A percentile compares a stretch with the other conserved stretches of the same genome.
These are phyloP conservation scores for Dichetophora obliterata DNA, from an alignment of 2,888 invertebrate species.

Conservation along the genomic window DNA sequence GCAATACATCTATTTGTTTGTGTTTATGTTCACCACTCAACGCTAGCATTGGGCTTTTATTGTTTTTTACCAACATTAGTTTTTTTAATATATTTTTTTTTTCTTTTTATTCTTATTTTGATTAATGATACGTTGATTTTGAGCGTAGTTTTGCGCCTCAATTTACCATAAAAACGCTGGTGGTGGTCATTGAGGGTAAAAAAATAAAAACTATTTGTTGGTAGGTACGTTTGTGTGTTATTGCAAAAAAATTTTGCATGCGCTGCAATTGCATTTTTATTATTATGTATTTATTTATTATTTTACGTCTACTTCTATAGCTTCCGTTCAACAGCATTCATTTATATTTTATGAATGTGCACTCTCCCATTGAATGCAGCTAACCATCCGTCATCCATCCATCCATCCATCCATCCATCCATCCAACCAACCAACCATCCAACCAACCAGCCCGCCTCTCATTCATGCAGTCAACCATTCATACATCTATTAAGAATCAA, in stretches of 20 bases:
- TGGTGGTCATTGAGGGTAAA: neutral
- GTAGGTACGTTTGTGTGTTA: neutral
- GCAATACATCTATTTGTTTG: no score
- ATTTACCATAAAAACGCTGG: neutral
- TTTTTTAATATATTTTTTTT: neutral
- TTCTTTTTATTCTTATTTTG: neutral
- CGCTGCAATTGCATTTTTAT: neutral
- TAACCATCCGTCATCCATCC: neutral
- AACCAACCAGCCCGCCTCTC: neutral
- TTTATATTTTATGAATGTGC: conserved; percentile 17
- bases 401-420: neutral
- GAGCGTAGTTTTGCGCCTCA: neutral
- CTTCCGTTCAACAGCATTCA: conserved; percentile 30
- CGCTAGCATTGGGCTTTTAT: neutral
- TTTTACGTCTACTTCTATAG: neutral
- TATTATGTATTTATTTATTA: neutral
- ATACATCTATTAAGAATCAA: conserved; percentile 4
- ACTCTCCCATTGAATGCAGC: neutral
- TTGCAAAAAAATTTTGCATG: neutral
- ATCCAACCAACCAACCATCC: neutral
- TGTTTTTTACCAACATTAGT: neutral
- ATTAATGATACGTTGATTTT: neutral
- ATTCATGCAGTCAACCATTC: neutral
- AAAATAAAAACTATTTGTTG: neutral
- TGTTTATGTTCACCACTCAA: no score